Evolutionary conservation across 2,888 invertebrate species (phyloP).

Genomic region (Timema cristinae): DNA sequence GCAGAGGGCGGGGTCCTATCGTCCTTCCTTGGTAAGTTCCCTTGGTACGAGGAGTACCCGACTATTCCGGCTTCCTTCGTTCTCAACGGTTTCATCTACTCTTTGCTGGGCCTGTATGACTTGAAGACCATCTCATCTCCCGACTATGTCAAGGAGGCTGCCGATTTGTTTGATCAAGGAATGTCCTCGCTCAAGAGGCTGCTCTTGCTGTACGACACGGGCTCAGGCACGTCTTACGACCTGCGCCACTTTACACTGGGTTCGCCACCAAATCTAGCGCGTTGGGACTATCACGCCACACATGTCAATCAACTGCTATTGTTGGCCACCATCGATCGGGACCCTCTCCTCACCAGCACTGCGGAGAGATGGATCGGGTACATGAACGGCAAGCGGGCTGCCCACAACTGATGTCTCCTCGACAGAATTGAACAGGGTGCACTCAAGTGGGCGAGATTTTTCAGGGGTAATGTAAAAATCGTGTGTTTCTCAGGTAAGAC

Average conservation of each 20-base stretch:
- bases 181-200: conserved; percentile 79
- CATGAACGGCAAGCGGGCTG: conserved; percentile 90
- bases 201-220: conserved; percentile 89
- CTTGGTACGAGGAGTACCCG: conserved; percentile 99
- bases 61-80: conserved; percentile 93
- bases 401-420: conserved; percentile 70
- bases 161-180: conserved; percentile 75
- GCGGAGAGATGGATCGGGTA: conserved; percentile 93
- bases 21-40: conserved; percentile 76
- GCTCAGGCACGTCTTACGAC: conserved; percentile 88
- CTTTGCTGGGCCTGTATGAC: conserved; percentile 93
- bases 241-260: conserved; percentile 87
- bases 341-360: conserved; percentile 74
- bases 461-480: too few species aligned
- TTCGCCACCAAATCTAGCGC: conserved; percentile 87
- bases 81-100: conserved; percentile 97
- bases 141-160: conserved; percentile 65
- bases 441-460: too few species aligned
- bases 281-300: conserved; percentile 99
- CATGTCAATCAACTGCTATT: conserved; percentile 94
- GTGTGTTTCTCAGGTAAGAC: too few species aligned
- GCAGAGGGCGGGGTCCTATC: conserved; percentile 79
- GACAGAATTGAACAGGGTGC: too few species aligned
- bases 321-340: conserved; percentile 78
- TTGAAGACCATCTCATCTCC: conserved; percentile 75